Evolutionary conservation across 2,888 invertebrate genomes (phyloP), one percentile per base, ranked within the genome.

Genomic region (Drosophila monieri): DNA sequence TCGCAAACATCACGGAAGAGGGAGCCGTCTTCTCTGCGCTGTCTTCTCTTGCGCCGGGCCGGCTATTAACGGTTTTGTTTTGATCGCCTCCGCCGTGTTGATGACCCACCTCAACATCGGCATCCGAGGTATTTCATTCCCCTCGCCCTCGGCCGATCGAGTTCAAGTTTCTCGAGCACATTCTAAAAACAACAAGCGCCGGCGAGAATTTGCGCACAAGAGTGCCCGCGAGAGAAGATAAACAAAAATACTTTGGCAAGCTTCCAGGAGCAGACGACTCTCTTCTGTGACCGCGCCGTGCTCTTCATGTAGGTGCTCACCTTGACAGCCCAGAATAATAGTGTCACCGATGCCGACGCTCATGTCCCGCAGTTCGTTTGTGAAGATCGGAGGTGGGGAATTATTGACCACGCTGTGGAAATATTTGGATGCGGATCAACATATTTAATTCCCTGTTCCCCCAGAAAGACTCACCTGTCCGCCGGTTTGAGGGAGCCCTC

Each of bases 321-420:
- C 94, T 93, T 96, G 95, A 90, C 96, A 96, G 80, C 94, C 94
- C 73, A 97, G 93, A 35, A 94, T 93, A 72, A 97, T 91, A 21
- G 94, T 93, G 80, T 96, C 96, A 57, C 96, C 96, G 86, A 97
- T 95, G 92, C 94, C 95, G 69, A 96, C 94, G 81, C 94, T 94
- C 89, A 94, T 94, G 91, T 95, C 94, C 88, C 94, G 94, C 80
- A 97, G 92, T 89, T 95, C 95, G 89, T 94, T 94, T 48, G 94
- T 94, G 91, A 97, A 96, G 83, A 95, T 94, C 74, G 97, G 97
- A 49, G 96, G 95, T 59, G 96, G 95, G 68, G 90, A 86, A 77
- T 87, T 90, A 64, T 85, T 87, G 61, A 85, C 78, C 32, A 89
- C 75, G 76, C 90, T 91, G 77, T 18, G 39, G 3, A 41, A 48